Conservation (phyloP, 2,888 invertebrate genomes). For the Mesorhabditis belari region DNA sequence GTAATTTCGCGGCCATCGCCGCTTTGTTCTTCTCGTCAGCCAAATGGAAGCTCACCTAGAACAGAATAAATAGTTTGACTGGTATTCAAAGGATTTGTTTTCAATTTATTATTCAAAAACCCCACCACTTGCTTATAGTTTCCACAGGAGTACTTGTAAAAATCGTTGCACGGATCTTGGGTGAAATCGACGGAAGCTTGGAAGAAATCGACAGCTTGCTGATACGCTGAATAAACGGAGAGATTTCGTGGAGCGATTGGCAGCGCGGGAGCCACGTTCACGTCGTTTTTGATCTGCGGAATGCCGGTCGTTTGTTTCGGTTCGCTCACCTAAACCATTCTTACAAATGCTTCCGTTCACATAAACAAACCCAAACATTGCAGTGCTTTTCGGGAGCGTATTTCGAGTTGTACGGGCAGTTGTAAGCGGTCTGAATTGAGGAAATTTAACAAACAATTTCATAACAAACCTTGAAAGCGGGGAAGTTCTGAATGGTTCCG, state of each 20-base stretch:
- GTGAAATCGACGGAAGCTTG: slow-evolving; percentile 24
- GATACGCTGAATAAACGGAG: slow-evolving; percentile 19
- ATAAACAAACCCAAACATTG: slow-evolving; percentile 36
- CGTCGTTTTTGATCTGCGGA: slow-evolving; percentile 16
- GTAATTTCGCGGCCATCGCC: slow-evolving; percentile 24
- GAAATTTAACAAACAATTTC: neutral
- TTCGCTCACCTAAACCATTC: too few species aligned
- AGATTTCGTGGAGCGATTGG: slow-evolving; percentile 18
- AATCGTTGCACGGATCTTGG: slow-evolving; percentile 44
- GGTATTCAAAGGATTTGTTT: too few species aligned
- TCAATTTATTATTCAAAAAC: neutral
- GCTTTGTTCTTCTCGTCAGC: slow-evolving; percentile 22
- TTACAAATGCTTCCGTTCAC: too few species aligned
- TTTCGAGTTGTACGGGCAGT: slow-evolving; percentile 22
- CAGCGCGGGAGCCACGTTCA: slow-evolving; percentile 17
- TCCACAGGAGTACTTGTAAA: slow-evolving; percentile 44
- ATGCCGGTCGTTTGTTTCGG: slow-evolving; percentile 16
- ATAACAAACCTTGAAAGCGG: slow-evolving; percentile 16
- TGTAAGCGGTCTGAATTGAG: slow-evolving; percentile 22
- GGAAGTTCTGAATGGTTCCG: slow-evolving; percentile 38
- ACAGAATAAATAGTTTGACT: neutral
- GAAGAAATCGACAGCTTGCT: slow-evolving; percentile 20
- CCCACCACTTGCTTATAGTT: slow-evolving; percentile 17
- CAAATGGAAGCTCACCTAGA: slow-evolving; percentile 17
- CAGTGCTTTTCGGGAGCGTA: slow-evolving; percentile 31